phyloP scores from a whole-genome alignment of 2,888 invertebrate species.

The Caenorhabditis imperialis region DNA sequence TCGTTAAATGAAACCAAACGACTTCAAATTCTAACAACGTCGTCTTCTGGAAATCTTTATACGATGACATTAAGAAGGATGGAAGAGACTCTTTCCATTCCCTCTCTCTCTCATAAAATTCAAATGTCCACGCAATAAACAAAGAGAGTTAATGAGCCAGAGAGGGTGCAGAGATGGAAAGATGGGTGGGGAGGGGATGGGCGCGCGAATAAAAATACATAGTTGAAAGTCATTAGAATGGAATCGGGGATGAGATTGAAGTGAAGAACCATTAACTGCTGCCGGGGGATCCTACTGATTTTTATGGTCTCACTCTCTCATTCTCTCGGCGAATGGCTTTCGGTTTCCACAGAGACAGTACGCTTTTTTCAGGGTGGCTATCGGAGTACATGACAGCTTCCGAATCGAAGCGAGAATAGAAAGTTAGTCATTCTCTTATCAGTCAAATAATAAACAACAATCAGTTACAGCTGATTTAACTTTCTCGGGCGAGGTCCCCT shows the following conservation, averaged over 20 bases:
- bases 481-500: too few relatives aligned
- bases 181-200: conserved; percentile 1
- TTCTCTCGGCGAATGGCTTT: conserved; percentile 2
- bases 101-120: conserved; percentile 50
- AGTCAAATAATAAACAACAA: too few relatives aligned
- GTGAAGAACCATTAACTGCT: conserved; percentile 50
- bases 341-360: too few relatives aligned
- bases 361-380: too few relatives aligned
- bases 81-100: conserved; percentile 21
- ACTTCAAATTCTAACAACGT: neutral
- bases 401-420: too few relatives aligned
- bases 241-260: conserved; percentile 30
- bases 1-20: conserved; percentile 31
- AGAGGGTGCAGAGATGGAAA: conserved; percentile 48
- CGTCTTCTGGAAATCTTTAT: conserved; percentile 27
- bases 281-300: conserved; percentile 40
- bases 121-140: conserved; percentile 54
- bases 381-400: too few relatives aligned
- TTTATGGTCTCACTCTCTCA: conserved; percentile 44
- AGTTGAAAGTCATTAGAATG: conserved; percentile 53
- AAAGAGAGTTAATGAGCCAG: conserved; percentile 52
- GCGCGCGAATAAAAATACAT: conserved; percentile 43
- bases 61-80: conserved; percentile 42
- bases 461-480: too few relatives aligned
- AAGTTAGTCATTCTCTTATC: too few relatives aligned